Evolutionary conservation across 1,140 invertebrate genomes (phyloP).

Genomic region (Conus betulinus): DNA sequence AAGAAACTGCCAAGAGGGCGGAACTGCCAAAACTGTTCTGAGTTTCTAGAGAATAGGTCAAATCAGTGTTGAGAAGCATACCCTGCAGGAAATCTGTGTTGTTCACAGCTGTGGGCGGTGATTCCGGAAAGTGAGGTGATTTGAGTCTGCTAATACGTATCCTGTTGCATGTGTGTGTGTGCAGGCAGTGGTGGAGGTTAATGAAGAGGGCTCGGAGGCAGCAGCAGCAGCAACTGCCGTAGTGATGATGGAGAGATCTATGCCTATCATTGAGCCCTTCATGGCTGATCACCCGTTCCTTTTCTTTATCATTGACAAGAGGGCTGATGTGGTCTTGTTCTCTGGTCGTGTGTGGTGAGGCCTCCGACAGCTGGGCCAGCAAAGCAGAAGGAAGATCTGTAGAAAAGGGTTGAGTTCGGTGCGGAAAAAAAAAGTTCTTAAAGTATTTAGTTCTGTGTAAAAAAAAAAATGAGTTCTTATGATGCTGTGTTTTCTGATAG

Average conservation of each 20-base stretch:
- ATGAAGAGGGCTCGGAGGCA: conserved; percentile 75
- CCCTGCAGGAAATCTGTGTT: too few species aligned
- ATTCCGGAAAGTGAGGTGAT: too few species aligned
- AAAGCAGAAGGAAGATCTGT: background rate
- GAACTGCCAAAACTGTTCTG: too few species aligned
- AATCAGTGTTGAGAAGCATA: too few species aligned
- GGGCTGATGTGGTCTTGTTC: conserved; percentile 63
- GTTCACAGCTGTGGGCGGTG: too few species aligned
- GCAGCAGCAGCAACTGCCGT: conserved; percentile 71
- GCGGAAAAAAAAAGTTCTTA: too few species aligned
- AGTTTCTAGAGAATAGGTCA: too few species aligned
- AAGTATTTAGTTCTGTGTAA: too few species aligned
- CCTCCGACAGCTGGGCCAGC: conserved; percentile 10
- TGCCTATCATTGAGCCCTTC: conserved; percentile 72
- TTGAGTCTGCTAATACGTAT: too few species aligned
- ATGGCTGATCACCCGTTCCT: conserved; percentile 85
- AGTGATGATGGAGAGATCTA: conserved; percentile 49
- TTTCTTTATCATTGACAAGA: conserved; percentile 84
- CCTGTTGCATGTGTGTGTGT: conserved; percentile 1
- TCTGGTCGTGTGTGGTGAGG: conserved; percentile 57
- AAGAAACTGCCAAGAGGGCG: too few species aligned
- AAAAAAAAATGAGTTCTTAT: too few species aligned
- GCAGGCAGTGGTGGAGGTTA: conserved; percentile 74
- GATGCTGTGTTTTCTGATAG: too few species aligned
- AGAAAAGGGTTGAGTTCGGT: background rate